Evolutionary conservation across 1,140 invertebrate species (phyloP).

Genomic region (Drosophila varians): DNA sequence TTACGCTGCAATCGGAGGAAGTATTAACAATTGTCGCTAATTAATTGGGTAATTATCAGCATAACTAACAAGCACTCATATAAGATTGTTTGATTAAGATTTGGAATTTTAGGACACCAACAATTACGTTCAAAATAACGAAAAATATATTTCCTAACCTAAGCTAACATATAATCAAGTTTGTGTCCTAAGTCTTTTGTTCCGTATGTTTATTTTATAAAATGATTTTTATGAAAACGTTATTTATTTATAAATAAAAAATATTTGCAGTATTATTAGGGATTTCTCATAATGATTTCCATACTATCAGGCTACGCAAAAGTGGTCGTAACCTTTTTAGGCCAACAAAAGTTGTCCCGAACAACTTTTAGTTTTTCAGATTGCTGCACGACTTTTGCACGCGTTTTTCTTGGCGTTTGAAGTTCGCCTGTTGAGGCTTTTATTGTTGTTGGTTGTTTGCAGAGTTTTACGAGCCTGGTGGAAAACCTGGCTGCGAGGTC

Average conservation of each 20-base stretch:
- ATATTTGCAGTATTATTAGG: too few relatives aligned
- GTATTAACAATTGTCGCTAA: slow-evolving; percentile 14
- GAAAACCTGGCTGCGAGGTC: slow-evolving; percentile 77
- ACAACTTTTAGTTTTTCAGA: slow-evolving; percentile 57
- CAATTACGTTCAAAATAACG: background rate
- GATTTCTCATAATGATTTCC: slow-evolving; percentile 12
- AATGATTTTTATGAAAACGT: too few relatives aligned
- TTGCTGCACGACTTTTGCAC: slow-evolving; percentile 69
- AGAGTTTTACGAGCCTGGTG: slow-evolving; percentile 31
- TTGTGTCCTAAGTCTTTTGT: background rate
- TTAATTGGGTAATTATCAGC: slow-evolving; percentile 12
- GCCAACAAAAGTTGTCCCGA: slow-evolving; percentile 48
- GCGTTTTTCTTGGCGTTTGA: slow-evolving; percentile 63
- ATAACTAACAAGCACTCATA: background rate
- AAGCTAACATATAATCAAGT: background rate
- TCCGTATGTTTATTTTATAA: too few relatives aligned
- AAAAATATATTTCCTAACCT: background rate
- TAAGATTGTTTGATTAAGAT: background rate
- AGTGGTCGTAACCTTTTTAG: slow-evolving; percentile 9
- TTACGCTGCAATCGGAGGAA: slow-evolving; percentile 19
- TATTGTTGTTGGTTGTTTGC: slow-evolving; percentile 14
- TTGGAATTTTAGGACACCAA: background rate
- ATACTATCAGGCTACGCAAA: slow-evolving; percentile 14
- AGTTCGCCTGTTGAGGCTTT: slow-evolving; percentile 48
- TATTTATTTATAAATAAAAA: background rate